Percentiles rank a stretch among this genome's conserved stretches.
phyloP scores from a whole-genome alignment of 2,797 vertebrate genomes.

The Lithobates sylvaticus region DNA sequence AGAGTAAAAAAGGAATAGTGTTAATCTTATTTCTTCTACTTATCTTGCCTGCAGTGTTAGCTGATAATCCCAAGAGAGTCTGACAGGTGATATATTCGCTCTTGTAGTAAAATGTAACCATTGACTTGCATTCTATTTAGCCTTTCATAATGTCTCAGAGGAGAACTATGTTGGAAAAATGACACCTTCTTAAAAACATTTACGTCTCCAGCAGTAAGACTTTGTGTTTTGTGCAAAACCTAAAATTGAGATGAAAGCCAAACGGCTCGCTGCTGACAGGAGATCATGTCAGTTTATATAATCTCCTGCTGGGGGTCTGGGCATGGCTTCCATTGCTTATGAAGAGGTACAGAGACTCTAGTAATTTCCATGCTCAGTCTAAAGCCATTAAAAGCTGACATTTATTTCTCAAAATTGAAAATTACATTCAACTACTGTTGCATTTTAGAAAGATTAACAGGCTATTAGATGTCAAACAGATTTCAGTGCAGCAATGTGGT shows the following conservation, averaged over 20 bases:
- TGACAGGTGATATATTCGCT: background rate
- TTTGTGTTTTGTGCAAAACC: conserved; percentile 25
- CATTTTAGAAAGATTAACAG: background rate
- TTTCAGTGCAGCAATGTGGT: background rate
- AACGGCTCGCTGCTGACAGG: conserved; percentile 27
- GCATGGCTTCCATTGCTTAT: conserved; percentile 32
- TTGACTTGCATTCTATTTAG: conserved; percentile 15
- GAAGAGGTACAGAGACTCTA: conserved; percentile 11
- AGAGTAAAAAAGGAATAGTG: too few species aligned
- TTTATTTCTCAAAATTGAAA: conserved; percentile 16
- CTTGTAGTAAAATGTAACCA: conserved; percentile 14
- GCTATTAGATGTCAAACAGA: background rate
- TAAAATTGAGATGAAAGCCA: conserved; percentile 44
- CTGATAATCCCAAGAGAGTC: background rate
- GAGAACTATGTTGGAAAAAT: conserved; percentile 25
- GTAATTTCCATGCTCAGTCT: conserved; percentile 32
- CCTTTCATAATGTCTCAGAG: background rate
- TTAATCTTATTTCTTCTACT: too few species aligned
- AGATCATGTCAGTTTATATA: conserved; percentile 57
- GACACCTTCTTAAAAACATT: conserved; percentile 31
- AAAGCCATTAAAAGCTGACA: conserved; percentile 23
- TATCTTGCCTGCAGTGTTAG: too few species aligned
- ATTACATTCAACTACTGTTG: conserved; percentile 16
- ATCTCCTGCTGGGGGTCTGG: conserved; percentile 56
- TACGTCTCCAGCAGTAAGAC: conserved; percentile 20